These are phyloP conservation scores for Macquaria ambigua DNA, from an alignment of 2,113 vertebrate genomes.

Conservation along the genomic window DNA sequence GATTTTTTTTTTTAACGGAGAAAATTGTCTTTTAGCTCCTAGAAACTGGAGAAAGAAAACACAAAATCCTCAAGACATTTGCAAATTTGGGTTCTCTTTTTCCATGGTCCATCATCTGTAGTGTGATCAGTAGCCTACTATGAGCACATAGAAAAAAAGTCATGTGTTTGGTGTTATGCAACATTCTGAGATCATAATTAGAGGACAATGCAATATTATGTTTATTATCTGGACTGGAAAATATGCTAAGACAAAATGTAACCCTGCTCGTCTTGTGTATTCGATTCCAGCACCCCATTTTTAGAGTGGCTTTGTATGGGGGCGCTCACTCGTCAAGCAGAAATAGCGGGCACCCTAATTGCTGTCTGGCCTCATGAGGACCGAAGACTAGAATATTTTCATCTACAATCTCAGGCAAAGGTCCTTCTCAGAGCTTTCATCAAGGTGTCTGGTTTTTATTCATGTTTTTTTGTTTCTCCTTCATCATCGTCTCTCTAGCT, in stretches of 20 bases:
- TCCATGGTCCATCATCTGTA: constrained; percentile 18
- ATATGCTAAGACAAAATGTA: constrained; percentile 72
- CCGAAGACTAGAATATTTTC: constrained; percentile 52
- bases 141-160: constrained; percentile 25
- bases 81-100: neutral
- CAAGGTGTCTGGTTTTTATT: constrained; percentile 60
- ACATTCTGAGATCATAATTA: constrained; percentile 77
- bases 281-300: constrained; percentile 64
- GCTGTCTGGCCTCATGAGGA: constrained; percentile 68
- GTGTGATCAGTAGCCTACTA: constrained; percentile 1
- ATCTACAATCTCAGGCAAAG: constrained; percentile 49
- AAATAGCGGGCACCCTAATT: constrained; percentile 76
- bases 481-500: constrained; percentile 30
- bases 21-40: neutral
- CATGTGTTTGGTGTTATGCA: constrained; percentile 66
- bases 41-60: neutral
- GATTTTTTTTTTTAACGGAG: neutral
- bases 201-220: constrained; percentile 78
- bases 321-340: constrained; percentile 67
- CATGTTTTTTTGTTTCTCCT: constrained; percentile 33
- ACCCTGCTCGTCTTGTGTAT: constrained; percentile 56
- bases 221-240: constrained; percentile 82
- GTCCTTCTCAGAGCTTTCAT: constrained; percentile 59
- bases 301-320: constrained; percentile 57
- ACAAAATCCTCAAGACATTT: neutral